Evolutionary conservation across 2,113 vertebrate genomes (phyloP).

Genomic region (Narcine bancroftii): DNA sequence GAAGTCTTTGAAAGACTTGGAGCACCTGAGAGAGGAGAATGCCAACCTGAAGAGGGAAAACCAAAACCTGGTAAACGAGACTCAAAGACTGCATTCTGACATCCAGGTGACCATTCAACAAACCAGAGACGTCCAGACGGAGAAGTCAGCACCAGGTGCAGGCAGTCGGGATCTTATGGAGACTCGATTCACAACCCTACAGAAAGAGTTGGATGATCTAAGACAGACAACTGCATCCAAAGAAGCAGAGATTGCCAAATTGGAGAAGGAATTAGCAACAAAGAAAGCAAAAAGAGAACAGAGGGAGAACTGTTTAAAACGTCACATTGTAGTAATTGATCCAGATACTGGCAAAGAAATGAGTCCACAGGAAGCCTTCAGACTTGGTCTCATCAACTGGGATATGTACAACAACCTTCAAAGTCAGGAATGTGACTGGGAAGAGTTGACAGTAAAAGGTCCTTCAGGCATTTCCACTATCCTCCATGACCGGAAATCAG

Average conservation of each 20-base stretch:
- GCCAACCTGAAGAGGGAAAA: constrained; percentile 81
- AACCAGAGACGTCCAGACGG: constrained; percentile 65
- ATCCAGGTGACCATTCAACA: constrained; percentile 81
- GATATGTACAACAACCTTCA: constrained; percentile 90
- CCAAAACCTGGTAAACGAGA: constrained; percentile 78
- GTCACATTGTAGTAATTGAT: constrained; percentile 92
- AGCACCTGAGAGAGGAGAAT: constrained; percentile 85
- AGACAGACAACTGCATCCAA: constrained; percentile 71
- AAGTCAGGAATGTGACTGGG: constrained; percentile 95
- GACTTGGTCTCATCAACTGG: constrained; percentile 84
- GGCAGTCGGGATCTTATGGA: constrained; percentile 71
- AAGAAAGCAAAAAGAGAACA: constrained; percentile 83
- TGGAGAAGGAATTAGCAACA: constrained; percentile 73
- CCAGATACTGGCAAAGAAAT: constrained; percentile 88
- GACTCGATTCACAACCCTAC: constrained; percentile 69
- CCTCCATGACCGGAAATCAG: constrained; percentile 88
- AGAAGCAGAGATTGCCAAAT: constrained; percentile 75
- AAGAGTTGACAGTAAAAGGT: constrained; percentile 85
- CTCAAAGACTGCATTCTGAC: constrained; percentile 75
- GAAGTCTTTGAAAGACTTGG: constrained; percentile 84
- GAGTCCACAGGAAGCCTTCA: constrained; percentile 86
- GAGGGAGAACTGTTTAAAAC: constrained; percentile 83
- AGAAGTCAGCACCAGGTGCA: constrained; percentile 56
- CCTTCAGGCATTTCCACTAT: constrained; percentile 79
- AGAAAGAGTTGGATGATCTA: constrained; percentile 77